These are phyloP conservation scores for Leguminivora glycinivorella DNA, from an alignment of 1,140 invertebrate species.

Conservation along the genomic window DNA sequence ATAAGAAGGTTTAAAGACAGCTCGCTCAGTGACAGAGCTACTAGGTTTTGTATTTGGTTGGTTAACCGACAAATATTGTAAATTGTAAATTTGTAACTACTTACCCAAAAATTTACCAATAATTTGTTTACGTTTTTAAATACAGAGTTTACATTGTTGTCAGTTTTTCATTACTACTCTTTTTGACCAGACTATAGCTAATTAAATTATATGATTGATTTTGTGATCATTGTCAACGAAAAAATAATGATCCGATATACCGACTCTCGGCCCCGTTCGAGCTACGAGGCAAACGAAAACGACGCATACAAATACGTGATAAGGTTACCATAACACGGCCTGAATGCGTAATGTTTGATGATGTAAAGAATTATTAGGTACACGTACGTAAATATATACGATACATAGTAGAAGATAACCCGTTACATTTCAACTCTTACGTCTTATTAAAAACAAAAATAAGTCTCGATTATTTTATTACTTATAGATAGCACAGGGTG, in stretches of 20 bases:
- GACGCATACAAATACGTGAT: constrained; percentile 19
- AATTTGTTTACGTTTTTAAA: too few species aligned
- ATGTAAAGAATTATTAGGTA: constrained; percentile 13
- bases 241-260: background rate
- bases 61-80: too few species aligned
- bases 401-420: background rate
- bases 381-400: background rate
- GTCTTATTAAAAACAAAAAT: background rate
- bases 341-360: constrained; percentile 15
- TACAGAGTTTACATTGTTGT: too few species aligned
- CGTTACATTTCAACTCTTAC: background rate
- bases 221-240: background rate
- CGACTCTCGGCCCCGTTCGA: constrained; percentile 8
- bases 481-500: too few species aligned
- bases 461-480: background rate
- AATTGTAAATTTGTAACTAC: too few species aligned
- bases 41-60: too few species aligned
- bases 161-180: too few species aligned
- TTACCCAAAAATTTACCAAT: too few species aligned
- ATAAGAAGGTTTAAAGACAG: too few species aligned
- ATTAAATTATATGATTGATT: too few species aligned
- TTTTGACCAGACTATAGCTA: too few species aligned
- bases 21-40: too few species aligned
- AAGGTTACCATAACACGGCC: constrained; percentile 5
- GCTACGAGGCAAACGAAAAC: constrained; percentile 16